Conservation (phyloP, 2,888 invertebrate genomes). For the Epistrophe grossulariae region DNA sequence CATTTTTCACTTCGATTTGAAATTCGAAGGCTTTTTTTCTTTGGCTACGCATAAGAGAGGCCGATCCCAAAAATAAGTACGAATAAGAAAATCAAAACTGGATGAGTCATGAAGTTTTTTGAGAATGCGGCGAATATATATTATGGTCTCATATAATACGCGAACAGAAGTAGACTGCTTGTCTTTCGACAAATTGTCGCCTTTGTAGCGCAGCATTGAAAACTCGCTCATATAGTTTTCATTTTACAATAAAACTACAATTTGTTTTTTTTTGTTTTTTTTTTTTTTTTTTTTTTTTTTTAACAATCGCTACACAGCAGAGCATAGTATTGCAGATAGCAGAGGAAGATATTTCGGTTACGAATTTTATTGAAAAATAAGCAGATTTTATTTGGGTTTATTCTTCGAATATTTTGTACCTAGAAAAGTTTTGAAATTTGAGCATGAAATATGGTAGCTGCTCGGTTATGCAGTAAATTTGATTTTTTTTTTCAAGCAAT, state of each 20-base stretch:
- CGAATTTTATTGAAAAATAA: not conserved
- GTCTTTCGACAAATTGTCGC: slow-evolving; percentile 72
- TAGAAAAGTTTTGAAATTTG: too few relatives aligned
- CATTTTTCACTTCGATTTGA: slow-evolving; percentile 39
- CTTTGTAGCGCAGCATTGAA: slow-evolving; percentile 45
- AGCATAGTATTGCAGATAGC: not conserved
- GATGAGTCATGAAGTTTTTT: slow-evolving; percentile 53
- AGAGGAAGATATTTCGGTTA: not conserved
- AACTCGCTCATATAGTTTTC: slow-evolving; percentile 43
- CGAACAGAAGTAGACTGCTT: slow-evolving; percentile 72
- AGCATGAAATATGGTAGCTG: too few relatives aligned
- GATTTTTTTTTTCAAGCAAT: too few relatives aligned
- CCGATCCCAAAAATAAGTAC: slow-evolving; percentile 67
- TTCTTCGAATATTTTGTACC: too few relatives aligned
- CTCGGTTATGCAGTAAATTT: too few relatives aligned
- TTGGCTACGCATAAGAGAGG: slow-evolving; percentile 65
- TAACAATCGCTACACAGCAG: slow-evolving; percentile 10
- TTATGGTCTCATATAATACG: slow-evolving; percentile 59
- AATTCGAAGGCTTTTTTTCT: slow-evolving; percentile 39
- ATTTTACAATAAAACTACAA: slow-evolving; percentile 35
- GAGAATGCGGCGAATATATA: slow-evolving; percentile 42
- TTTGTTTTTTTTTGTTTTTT: not conserved
- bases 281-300: not conserved
- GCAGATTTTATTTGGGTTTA: too few relatives aligned
- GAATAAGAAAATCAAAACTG: slow-evolving; percentile 10